Conservation (phyloP, 2,113 vertebrate species). For the Cynocephalus volans region DNA sequence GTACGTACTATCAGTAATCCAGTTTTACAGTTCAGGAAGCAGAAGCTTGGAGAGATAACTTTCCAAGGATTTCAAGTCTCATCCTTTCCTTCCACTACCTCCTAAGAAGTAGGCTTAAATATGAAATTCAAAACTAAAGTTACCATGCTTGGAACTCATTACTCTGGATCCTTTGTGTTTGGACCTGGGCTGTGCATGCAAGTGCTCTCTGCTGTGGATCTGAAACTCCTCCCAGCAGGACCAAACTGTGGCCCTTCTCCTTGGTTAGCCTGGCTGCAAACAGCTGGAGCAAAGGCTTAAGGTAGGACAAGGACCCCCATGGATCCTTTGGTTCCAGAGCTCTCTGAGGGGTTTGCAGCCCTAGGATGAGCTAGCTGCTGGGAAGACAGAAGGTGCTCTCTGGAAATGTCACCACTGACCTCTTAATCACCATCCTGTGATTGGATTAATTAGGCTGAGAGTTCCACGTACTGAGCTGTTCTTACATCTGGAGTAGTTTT, state of each 20-base stretch:
- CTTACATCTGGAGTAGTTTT: slow-evolving; percentile 83
- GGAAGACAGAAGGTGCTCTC: slow-evolving; percentile 3
- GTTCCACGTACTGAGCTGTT: slow-evolving; percentile 70
- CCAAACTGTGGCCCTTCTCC: background rate
- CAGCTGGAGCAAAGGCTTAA: background rate
- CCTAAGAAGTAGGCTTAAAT: background rate
- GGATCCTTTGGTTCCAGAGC: background rate
- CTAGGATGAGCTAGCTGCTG: background rate
- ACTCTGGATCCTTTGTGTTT: background rate
- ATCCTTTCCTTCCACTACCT: background rate
- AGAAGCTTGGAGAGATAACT: background rate
- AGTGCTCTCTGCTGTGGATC: background rate
- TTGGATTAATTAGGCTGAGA: slow-evolving; percentile 56
- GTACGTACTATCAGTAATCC: background rate
- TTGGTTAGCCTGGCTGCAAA: background rate
- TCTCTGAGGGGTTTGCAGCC: background rate
- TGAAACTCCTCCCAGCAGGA: background rate
- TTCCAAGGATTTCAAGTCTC: background rate
- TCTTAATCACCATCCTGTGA: slow-evolving; percentile 79
- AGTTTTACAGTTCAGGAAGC: background rate
- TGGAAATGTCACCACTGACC: slow-evolving; percentile 69
- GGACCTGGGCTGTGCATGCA: background rate
- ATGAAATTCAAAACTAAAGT: background rate
- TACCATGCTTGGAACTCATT: background rate
- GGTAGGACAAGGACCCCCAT: background rate